phyloP scores from a whole-genome alignment of 1,140 invertebrate species.

The Spodoptera litura region DNA sequence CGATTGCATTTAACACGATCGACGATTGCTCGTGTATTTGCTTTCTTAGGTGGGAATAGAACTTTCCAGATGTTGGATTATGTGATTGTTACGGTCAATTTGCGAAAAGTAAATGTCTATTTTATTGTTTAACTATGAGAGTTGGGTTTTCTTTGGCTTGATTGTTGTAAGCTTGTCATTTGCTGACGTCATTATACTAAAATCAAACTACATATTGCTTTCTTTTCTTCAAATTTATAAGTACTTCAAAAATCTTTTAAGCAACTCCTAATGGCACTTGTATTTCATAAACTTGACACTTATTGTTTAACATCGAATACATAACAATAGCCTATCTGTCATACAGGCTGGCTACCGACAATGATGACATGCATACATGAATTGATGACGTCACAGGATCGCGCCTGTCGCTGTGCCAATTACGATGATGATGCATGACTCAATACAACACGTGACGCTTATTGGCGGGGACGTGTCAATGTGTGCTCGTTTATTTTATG shows the following conservation, averaged over 20 bases:
- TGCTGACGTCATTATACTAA: too few species aligned
- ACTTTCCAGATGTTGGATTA: background rate
- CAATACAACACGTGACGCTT: background rate
- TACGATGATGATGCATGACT: slow-evolving; percentile 19
- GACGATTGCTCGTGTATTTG: slow-evolving; percentile 4
- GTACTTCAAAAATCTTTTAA: too few species aligned
- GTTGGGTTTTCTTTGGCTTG: too few species aligned
- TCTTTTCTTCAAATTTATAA: too few species aligned
- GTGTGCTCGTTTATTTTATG: background rate
- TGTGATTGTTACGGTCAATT: background rate
- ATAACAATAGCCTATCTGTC: too few species aligned
- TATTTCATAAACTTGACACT: too few species aligned
- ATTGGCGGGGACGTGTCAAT: background rate
- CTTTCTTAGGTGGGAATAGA: background rate
- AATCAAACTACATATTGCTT: too few species aligned
- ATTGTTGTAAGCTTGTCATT: too few species aligned
- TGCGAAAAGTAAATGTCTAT: background rate
- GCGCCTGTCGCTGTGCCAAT: background rate
- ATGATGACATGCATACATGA: background rate
- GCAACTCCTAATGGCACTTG: too few species aligned
- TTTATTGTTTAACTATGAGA: background rate
- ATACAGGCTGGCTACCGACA: background rate
- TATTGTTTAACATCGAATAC: too few species aligned
- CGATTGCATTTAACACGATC: slow-evolving; percentile 25
- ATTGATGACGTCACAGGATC: slow-evolving; percentile 1